Evolutionary conservation across 1,140 invertebrate species (phyloP).

Genomic region (Solen grandis): DNA sequence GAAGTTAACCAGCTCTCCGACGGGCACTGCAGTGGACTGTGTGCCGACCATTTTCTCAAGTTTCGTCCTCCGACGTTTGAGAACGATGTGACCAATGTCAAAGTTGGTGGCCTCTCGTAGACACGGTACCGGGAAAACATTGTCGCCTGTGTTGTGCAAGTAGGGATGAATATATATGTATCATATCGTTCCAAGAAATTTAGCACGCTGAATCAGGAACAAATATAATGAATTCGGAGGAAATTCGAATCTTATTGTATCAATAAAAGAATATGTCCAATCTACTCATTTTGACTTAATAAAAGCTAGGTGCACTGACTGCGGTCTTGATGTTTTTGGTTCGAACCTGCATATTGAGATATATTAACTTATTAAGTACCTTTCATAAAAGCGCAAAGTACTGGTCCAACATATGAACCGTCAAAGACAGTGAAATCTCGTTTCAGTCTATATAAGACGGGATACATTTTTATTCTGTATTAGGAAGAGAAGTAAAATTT

Average conservation of each 20-base stretch:
- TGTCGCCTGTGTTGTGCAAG: too few species aligned
- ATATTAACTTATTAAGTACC: too few species aligned
- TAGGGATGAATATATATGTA: too few species aligned
- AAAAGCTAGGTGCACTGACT: neutral
- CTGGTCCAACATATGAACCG: too few species aligned
- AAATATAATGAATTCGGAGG: neutral
- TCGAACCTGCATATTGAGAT: too few species aligned
- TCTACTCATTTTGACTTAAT: neutral
- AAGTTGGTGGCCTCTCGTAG: conserved; percentile 31
- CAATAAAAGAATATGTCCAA: neutral
- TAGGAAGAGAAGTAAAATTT: too few species aligned
- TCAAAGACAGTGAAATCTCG: too few species aligned
- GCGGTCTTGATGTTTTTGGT: too few species aligned
- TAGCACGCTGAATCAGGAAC: neutral
- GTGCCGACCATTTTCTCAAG: conserved; percentile 30
- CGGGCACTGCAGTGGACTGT: conserved; percentile 10
- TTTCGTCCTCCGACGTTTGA: conserved; percentile 6
- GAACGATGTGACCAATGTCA: conserved; percentile 32
- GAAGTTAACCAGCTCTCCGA: conserved; percentile 37
- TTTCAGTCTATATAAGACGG: too few species aligned
- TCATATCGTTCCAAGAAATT: too few species aligned
- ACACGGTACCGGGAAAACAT: conserved; percentile 35
- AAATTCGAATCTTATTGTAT: neutral
- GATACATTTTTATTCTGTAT: too few species aligned
- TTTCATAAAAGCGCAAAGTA: too few species aligned